These are phyloP conservation scores for Patiria pectinifera DNA, from an alignment of 53 echinoderm and acorn worm species.

Conservation along the genomic window DNA sequence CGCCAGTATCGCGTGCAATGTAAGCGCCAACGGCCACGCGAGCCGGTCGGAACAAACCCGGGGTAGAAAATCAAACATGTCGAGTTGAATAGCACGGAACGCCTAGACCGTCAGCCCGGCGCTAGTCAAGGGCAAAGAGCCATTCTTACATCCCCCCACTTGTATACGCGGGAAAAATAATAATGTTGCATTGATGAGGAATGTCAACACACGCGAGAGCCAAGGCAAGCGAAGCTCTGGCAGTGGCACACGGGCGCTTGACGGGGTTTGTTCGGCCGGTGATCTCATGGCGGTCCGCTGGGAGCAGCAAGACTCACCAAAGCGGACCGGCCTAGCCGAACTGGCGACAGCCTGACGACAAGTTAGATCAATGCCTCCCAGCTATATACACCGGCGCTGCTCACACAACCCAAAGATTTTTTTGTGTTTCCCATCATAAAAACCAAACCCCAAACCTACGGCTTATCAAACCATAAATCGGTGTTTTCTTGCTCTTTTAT, in stretches of 20 bases:
- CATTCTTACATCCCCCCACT: background rate
- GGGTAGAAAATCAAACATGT: constrained; percentile 15
- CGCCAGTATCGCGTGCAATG: constrained; percentile 44
- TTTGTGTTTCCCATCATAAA: constrained; percentile 1
- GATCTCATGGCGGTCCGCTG: constrained; percentile 26
- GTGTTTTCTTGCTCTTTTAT: constrained; percentile 27
- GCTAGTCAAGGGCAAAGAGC: constrained; percentile 43
- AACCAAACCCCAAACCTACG: background rate
- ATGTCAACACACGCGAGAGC: constrained; percentile 24
- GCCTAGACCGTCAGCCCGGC: constrained; percentile 36
- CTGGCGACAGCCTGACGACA: constrained; percentile 57
- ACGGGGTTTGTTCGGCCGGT: background rate
- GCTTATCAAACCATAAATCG: constrained; percentile 44
- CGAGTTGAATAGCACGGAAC: constrained; percentile 24
- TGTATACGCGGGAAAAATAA: background rate
- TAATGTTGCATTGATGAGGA: constrained; percentile 12
- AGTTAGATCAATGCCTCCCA: constrained; percentile 17
- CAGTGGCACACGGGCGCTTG: constrained; percentile 3
- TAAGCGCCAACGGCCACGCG: constrained; percentile 32
- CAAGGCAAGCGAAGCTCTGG: background rate
- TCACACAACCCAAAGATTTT: background rate
- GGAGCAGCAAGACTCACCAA: constrained; percentile 2
- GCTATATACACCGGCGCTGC: background rate
- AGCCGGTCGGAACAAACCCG: background rate
- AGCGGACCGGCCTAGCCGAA: constrained; percentile 35